These are phyloP conservation scores for Synodontis membranacea DNA, from an alignment of 2,113 vertebrate genomes.

Conservation along the genomic window DNA sequence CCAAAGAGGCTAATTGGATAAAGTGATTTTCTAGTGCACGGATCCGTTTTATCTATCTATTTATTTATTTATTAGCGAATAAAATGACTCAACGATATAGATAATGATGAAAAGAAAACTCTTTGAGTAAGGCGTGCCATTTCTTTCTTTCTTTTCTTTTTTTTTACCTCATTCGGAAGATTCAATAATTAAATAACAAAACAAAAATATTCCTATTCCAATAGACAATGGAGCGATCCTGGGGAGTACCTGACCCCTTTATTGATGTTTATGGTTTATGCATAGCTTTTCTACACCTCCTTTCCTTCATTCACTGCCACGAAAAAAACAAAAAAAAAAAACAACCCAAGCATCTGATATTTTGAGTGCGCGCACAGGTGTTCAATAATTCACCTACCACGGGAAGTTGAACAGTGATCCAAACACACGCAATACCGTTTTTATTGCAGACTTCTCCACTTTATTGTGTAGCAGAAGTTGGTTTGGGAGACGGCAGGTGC, in stretches of 20 bases:
- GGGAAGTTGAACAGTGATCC: constrained; percentile 49
- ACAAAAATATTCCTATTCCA: neutral
- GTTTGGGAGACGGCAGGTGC: constrained; percentile 41
- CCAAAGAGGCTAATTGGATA: constrained; percentile 51
- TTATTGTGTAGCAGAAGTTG: constrained; percentile 44
- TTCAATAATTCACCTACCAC: constrained; percentile 57
- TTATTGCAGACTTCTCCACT: constrained; percentile 47
- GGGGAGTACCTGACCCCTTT: constrained; percentile 32
- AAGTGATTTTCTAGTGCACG: constrained; percentile 37
- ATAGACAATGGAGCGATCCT: constrained; percentile 4
- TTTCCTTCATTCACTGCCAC: neutral
- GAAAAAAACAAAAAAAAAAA: too few species aligned
- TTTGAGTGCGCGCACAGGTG: constrained; percentile 42
- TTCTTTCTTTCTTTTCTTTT: neutral
- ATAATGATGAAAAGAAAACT: neutral
- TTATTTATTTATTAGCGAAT: constrained; percentile 8
- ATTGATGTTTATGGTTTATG: constrained; percentile 37
- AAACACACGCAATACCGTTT: constrained; percentile 50
- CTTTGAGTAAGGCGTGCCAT: too few species aligned
- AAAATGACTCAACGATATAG: neutral
- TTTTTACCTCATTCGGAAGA: neutral
- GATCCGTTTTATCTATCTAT: neutral
- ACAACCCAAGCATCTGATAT: constrained; percentile 54
- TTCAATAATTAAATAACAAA: constrained; percentile 3
- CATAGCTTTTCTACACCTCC: constrained; percentile 26